A percentile compares a stretch with the other conserved stretches of the same genome.
Evolutionary conservation across 2,888 invertebrate species (phyloP).

Genomic region (Harpalus rubripes): DNA sequence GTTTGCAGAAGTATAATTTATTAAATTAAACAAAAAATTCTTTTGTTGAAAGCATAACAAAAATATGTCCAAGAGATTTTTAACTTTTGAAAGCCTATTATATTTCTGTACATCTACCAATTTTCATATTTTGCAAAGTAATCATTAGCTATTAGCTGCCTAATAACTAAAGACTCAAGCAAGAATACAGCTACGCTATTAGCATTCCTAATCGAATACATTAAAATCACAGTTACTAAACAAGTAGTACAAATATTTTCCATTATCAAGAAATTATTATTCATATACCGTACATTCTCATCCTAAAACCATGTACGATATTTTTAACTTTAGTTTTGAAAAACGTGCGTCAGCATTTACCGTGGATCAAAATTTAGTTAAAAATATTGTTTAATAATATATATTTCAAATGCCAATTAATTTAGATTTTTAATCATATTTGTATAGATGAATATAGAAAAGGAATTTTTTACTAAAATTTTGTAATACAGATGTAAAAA

Average conservation of each 20-base stretch:
- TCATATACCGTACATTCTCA: too few species aligned
- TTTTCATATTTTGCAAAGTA: not conserved
- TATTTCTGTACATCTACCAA: not conserved
- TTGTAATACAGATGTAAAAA: too few species aligned
- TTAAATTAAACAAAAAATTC: not conserved
- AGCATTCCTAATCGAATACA: constrained; percentile 14
- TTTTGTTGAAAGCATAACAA: not conserved
- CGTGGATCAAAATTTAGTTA: too few species aligned
- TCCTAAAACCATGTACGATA: too few species aligned
- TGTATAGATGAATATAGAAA: too few species aligned
- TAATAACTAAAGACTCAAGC: constrained; percentile 22
- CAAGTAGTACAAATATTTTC: not conserved
- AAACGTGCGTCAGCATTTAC: too few species aligned
- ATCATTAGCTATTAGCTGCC: constrained; percentile 17
- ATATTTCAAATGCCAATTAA: too few species aligned
- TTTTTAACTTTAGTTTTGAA: too few species aligned
- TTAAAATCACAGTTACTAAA: not conserved
- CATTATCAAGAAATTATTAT: too few species aligned
- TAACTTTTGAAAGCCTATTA: constrained; percentile 18
- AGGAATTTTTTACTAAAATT: too few species aligned
- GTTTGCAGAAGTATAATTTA: not conserved
- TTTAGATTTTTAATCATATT: too few species aligned
- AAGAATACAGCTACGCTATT: constrained; percentile 19
- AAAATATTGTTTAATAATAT: too few species aligned
- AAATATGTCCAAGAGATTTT: not conserved